Conservation (phyloP, 2,113 vertebrate species). For the Podarcis muralis region DNA sequence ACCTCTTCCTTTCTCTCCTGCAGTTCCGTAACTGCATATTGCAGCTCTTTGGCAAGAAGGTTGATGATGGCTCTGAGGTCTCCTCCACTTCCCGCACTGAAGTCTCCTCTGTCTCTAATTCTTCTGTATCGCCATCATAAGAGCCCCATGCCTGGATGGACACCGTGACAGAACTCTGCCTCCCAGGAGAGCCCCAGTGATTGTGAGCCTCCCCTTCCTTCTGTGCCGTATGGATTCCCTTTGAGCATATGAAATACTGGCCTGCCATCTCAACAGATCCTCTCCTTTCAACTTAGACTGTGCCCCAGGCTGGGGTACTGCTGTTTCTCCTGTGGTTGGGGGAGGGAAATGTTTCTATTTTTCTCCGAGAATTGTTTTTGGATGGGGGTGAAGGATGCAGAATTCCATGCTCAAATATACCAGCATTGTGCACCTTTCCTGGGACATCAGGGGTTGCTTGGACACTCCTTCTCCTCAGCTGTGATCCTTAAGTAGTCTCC, state of each 20-base stretch:
- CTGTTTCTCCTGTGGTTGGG: slow-evolving; percentile 10
- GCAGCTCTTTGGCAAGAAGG: slow-evolving; percentile 88
- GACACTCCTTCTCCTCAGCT: background rate
- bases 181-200: slow-evolving; percentile 11
- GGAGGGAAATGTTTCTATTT: slow-evolving; percentile 13
- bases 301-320: background rate
- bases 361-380: background rate
- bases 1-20: background rate
- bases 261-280: slow-evolving; percentile 13
- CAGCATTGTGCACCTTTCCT: background rate
- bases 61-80: slow-evolving; percentile 84
- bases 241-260: slow-evolving; percentile 9
- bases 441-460: background rate
- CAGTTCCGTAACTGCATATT: slow-evolving; percentile 89
- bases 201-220: background rate
- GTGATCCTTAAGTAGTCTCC: background rate
- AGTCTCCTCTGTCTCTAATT: slow-evolving; percentile 77
- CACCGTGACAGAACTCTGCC: slow-evolving; percentile 8
- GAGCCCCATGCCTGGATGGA: background rate
- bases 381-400: background rate
- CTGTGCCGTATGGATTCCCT: background rate
- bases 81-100: slow-evolving; percentile 85
- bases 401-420: background rate
- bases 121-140: slow-evolving; percentile 87
- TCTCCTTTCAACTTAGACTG: slow-evolving; percentile 15